These are phyloP conservation scores for Disparrhopalites patrizii DNA, from an alignment of 2,888 invertebrate genomes.

Conservation along the genomic window DNA sequence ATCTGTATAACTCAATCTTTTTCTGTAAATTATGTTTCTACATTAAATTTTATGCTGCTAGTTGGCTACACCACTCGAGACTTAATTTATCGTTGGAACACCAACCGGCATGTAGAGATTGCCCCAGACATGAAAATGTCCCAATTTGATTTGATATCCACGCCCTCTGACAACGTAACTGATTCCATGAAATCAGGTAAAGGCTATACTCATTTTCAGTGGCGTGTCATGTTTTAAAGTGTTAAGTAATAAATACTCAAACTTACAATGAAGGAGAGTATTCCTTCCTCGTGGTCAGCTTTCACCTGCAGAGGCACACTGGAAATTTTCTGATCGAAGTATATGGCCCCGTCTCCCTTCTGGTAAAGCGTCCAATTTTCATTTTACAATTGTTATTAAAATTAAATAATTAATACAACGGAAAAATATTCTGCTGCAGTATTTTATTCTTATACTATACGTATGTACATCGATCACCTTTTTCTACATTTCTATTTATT, in stretches of 20 bases:
- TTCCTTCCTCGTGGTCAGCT: conserved; percentile 55
- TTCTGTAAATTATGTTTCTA: too few species aligned
- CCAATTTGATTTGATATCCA: conserved; percentile 75
- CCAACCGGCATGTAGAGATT: conserved; percentile 66
- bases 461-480: too few species aligned
- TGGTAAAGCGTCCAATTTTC: conserved; percentile 50
- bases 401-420: neutral
- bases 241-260: too few species aligned
- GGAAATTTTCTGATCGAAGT: conserved; percentile 64
- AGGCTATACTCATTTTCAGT: too few species aligned
- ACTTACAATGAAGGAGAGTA: conserved; percentile 52
- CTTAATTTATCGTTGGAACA: conserved; percentile 71
- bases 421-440: neutral
- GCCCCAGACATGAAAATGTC: conserved; percentile 78
- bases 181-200: conserved; percentile 51
- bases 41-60: conserved; percentile 50
- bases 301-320: conserved; percentile 63
- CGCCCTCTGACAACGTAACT: conserved; percentile 67
- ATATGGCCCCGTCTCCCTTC: conserved; percentile 56
- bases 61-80: conserved; percentile 71
- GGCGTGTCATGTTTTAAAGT: too few species aligned
- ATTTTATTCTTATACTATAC: neutral
- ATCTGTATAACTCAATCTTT: too few species aligned
- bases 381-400: neutral
- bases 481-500: neutral